Evolutionary conservation across 1,140 invertebrate species (phyloP).

Genomic region (Drosophila leontia): DNA sequence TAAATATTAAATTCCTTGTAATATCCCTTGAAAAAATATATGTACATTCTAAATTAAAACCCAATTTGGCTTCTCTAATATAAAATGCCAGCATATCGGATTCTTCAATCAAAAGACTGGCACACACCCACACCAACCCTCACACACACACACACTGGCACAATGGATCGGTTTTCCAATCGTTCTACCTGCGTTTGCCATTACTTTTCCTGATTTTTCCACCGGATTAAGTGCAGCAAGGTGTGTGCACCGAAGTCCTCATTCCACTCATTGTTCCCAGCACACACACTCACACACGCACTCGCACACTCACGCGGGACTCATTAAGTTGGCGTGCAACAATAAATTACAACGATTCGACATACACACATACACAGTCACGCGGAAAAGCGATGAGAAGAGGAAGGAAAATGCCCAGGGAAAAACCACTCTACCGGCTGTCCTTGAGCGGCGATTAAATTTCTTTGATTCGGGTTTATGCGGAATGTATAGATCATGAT

Average conservation of each 20-base stretch:
- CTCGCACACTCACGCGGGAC: slow-evolving; percentile 27
- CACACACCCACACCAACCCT: slow-evolving; percentile 35
- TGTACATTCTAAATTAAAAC: not conserved
- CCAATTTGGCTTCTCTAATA: not conserved
- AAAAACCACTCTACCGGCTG: slow-evolving; percentile 15
- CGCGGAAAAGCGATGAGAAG: not conserved
- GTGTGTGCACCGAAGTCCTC: slow-evolving; percentile 19
- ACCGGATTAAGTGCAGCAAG: slow-evolving; percentile 64
- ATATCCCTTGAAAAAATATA: not conserved
- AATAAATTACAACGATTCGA: slow-evolving; percentile 80
- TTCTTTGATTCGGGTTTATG: slow-evolving; percentile 34
- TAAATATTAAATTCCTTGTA: not conserved
- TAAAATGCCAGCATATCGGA: slow-evolving; percentile 44
- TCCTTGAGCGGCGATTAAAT: slow-evolving; percentile 16
- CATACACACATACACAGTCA: slow-evolving; percentile 32
- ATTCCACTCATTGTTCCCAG: slow-evolving; percentile 41
- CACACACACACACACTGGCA: slow-evolving; percentile 24
- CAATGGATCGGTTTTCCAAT: slow-evolving; percentile 32
- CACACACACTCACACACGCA: slow-evolving; percentile 24
- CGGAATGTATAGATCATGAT: not conserved
- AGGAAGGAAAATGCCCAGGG: slow-evolving; percentile 4
- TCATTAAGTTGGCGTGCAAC: slow-evolving; percentile 79
- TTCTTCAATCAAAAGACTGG: slow-evolving; percentile 52
- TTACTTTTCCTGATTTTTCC: slow-evolving; percentile 80
- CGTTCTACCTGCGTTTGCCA: slow-evolving; percentile 48